Evolutionary conservation across 1,140 invertebrate species (phyloP), one percentile per base, ranked within the genome.

Genomic region (Dendrolimus punctatus): DNA sequence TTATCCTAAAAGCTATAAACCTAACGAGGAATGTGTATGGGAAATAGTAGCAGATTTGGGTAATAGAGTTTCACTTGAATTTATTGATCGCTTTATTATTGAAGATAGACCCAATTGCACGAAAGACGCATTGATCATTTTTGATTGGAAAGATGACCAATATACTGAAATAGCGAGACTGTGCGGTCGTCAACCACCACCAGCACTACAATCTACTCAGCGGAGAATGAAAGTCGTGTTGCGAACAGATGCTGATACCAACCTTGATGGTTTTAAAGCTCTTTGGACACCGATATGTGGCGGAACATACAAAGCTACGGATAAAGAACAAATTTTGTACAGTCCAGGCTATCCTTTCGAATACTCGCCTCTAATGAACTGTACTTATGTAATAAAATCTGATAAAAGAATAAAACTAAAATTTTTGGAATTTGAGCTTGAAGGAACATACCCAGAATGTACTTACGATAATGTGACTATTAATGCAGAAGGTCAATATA

Each of bases 21-120:
- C 91, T 61, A 95, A 96, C 72, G 83, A 89, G 42, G 95, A 96
- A 85, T 97, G 95, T 74, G 72, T 89, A 0, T 96, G 95, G 95
- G 91, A 92, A 68, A 90, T 96, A 51, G 74, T 79, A 44, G 85
- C 90, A 1, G 81, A 90, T 4, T 53, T 81, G 52, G 95, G 95
- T 6, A 94, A 91, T 64, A 89, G 91, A 62, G 77, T 96, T n/a
- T 89, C 89, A 2, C 71, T 95, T 6, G 65, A 82, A 2, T 96
- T 97, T 73, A 56, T 88, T 1, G 88, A 90, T 2, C 82, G 95
- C 57, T 97, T 96, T 78, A 90, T 91, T 59, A 76, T 97, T 8
- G 94, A 97, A 88, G 88, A 89, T 9, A 91, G 88, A 55, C 8
- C 57, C 0, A 90, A 91, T 63, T 98, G 96, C 72, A 84, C 78